phyloP scores from a whole-genome alignment of 2,113 vertebrate genomes.

The Crotalus helleri region DNA sequence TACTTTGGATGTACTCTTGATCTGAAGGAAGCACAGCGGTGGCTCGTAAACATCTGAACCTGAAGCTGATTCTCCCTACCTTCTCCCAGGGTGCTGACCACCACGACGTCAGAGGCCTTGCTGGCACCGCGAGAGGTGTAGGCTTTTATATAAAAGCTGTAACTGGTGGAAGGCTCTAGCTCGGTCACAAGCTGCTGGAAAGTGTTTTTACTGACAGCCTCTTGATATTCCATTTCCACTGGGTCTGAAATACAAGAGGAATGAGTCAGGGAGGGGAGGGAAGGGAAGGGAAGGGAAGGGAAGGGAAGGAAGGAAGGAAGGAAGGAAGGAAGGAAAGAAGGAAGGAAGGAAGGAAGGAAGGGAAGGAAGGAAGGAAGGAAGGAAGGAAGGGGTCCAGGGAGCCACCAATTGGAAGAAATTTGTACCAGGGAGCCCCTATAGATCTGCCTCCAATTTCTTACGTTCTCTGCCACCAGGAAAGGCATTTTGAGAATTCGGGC shows the following conservation, averaged over 20 bases:
- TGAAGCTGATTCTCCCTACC: slow-evolving; percentile 70
- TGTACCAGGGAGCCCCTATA: background rate
- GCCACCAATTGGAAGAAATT: background rate
- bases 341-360: background rate
- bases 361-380: background rate
- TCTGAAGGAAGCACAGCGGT: background rate
- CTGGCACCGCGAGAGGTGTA: slow-evolving; percentile 95
- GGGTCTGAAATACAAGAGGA: slow-evolving; percentile 75
- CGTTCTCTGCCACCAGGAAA: background rate
- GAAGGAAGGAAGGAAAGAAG: background rate
- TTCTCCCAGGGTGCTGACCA: slow-evolving; percentile 89
- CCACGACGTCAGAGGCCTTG: slow-evolving; percentile 80
- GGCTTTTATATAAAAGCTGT: slow-evolving; percentile 96
- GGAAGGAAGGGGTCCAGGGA: background rate
- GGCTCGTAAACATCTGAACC: background rate
- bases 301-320: too few species aligned
- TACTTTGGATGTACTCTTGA: background rate
- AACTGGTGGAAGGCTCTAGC: slow-evolving; percentile 91
- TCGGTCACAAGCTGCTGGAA: slow-evolving; percentile 90
- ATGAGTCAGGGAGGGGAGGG: background rate
- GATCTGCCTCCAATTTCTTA: background rate
- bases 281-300: too few species aligned
- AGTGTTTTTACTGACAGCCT: slow-evolving; percentile 93
- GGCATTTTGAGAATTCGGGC: background rate
- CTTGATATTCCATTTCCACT: slow-evolving; percentile 91